Percentiles rank a stretch among this genome's conserved stretches.
Conservation (phyloP, 2,113 vertebrate species). For the Dipodomys merriami region DNA sequence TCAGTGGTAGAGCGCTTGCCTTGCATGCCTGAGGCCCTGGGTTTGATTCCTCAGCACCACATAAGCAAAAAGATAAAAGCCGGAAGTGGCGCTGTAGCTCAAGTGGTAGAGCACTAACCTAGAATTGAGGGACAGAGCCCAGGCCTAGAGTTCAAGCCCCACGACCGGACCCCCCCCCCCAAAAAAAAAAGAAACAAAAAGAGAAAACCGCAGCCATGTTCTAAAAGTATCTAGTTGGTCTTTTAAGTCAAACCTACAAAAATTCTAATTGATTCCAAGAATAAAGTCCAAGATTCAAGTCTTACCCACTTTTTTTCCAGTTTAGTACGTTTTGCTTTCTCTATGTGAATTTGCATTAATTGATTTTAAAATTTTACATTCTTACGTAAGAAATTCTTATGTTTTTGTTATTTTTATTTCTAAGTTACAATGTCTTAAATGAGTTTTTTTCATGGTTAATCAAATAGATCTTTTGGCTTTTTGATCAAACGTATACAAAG, state of each 20-base stretch:
- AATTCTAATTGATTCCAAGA: conserved; percentile 21
- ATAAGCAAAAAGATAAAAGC: too few species aligned
- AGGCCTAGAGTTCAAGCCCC: too few species aligned
- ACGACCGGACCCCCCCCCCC: too few species aligned
- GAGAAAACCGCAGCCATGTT: too few species aligned
- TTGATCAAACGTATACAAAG: not conserved
- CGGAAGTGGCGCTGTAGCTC: too few species aligned
- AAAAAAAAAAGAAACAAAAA: too few species aligned
- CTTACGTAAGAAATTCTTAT: not conserved
- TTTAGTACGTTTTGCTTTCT: not conserved
- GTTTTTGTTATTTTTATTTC: not conserved
- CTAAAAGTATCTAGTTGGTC: too few species aligned
- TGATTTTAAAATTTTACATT: not conserved
- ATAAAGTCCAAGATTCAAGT: not conserved
- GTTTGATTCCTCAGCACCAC: too few species aligned
- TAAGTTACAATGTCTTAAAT: not conserved
- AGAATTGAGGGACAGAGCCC: too few species aligned
- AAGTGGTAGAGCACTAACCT: too few species aligned
- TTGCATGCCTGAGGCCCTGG: too few species aligned
- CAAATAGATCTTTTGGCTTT: not conserved
- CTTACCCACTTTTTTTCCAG: not conserved
- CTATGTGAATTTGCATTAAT: not conserved
- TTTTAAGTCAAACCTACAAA: not conserved
- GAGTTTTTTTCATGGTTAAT: not conserved
- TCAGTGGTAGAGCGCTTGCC: too few species aligned